These are phyloP conservation scores for Sebastes itinus DNA, from an alignment of 2,797 vertebrate species.

Conservation along the genomic window DNA sequence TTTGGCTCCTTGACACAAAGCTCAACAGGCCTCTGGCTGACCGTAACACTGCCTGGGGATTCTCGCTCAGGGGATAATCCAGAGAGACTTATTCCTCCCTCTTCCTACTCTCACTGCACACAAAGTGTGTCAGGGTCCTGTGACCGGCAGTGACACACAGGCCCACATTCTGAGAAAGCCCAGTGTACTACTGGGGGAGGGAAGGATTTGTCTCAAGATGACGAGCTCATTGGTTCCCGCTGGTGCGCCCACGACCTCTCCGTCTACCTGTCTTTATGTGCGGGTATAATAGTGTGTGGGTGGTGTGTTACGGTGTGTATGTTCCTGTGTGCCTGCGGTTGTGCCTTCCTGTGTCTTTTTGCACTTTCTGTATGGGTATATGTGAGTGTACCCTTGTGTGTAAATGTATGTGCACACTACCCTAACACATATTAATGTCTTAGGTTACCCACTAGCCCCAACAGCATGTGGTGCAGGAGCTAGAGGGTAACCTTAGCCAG, in stretches of 20 bases:
- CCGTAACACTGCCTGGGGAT: slow-evolving; percentile 44
- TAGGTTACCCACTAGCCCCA: slow-evolving; percentile 60
- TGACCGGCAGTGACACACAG: slow-evolving; percentile 64
- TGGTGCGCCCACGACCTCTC: slow-evolving; percentile 4
- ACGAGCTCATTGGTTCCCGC: slow-evolving; percentile 19
- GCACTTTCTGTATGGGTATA: slow-evolving; percentile 7
- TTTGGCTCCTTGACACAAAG: slow-evolving; percentile 45
- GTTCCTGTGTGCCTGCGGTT: slow-evolving; percentile 46
- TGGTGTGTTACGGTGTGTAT: slow-evolving; percentile 24
- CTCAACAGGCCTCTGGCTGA: slow-evolving; percentile 45
- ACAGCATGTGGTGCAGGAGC: slow-evolving; percentile 58
- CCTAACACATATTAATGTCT: slow-evolving; percentile 52
- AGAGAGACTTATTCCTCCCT: slow-evolving; percentile 40
- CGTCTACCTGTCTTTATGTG: slow-evolving; percentile 3
- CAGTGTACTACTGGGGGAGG: slow-evolving; percentile 40
- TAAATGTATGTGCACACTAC: slow-evolving; percentile 16
- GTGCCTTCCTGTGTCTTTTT: slow-evolving; percentile 29
- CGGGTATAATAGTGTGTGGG: slow-evolving; percentile 1
- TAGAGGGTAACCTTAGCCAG: slow-evolving; percentile 76
- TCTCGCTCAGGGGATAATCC: slow-evolving; percentile 58
- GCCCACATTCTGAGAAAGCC: slow-evolving; percentile 67
- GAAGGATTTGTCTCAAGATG: slow-evolving; percentile 39
- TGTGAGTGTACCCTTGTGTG: slow-evolving; percentile 14
- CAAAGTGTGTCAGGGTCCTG: slow-evolving; percentile 65
- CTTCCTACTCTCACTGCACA: slow-evolving; percentile 46